Evolutionary conservation across 2,113 vertebrate species (phyloP).

Genomic region (Mormyrus iriodes): DNA sequence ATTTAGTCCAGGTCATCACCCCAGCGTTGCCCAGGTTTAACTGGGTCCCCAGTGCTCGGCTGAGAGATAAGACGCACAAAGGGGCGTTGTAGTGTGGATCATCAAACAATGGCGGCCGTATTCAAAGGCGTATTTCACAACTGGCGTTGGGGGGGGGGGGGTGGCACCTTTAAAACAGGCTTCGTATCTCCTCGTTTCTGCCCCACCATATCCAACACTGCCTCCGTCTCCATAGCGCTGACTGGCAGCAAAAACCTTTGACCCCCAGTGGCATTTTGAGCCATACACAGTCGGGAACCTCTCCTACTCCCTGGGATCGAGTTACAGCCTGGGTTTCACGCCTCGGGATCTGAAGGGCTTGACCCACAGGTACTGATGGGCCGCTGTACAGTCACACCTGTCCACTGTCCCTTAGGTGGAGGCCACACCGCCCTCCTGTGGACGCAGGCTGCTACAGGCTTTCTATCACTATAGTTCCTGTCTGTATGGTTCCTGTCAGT

Average conservation of each 20-base stretch:
- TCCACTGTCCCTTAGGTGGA: not conserved
- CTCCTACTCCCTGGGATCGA: not conserved
- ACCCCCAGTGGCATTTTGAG: not conserved
- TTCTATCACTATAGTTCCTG: not conserved
- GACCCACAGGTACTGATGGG: not conserved
- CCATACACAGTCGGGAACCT: not conserved
- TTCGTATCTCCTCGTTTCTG: not conserved
- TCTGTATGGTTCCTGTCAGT: no score
- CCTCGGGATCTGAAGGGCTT: not conserved
- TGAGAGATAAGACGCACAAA: constrained; percentile 21
- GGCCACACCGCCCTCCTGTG: not conserved
- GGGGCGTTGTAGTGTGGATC: not conserved
- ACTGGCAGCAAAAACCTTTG: not conserved
- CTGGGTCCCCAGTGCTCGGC: not conserved
- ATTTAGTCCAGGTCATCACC: constrained; percentile 20
- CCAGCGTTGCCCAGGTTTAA: not conserved
- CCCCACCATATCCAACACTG: not conserved
- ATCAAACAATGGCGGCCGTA: constrained; percentile 4
- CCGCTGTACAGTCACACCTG: not conserved
- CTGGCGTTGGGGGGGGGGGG: not conserved
- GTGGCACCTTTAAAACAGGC: not conserved
- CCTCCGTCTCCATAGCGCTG: not conserved
- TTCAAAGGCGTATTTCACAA: constrained; percentile 3
- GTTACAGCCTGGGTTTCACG: not conserved
- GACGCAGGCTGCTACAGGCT: not conserved